These are phyloP conservation scores for Druon quercuslanigerum DNA, from an alignment of 1,140 invertebrate genomes.

Conservation along the genomic window DNA sequence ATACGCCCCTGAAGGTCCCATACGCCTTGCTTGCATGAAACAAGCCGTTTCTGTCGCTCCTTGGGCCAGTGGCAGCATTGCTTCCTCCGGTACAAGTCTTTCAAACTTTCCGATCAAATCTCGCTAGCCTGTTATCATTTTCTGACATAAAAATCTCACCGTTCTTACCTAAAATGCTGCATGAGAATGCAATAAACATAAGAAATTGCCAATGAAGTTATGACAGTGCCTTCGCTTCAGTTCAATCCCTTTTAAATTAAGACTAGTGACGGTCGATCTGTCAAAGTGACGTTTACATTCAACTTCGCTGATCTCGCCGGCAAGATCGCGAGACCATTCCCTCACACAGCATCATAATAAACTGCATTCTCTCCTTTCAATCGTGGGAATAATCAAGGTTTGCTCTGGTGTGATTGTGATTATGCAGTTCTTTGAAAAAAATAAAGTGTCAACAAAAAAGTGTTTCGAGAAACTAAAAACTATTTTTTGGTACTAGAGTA, in stretches of 20 bases:
- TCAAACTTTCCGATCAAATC: constrained; percentile 54
- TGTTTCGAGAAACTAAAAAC: too few relatives aligned
- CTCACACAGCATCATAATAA: background rate
- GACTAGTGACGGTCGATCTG: background rate
- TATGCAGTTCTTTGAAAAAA: too few relatives aligned
- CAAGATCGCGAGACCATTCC: background rate
- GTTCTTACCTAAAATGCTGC: background rate
- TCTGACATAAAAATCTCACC: background rate
- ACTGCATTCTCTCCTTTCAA: background rate
- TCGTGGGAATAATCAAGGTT: background rate
- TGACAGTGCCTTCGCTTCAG: background rate
- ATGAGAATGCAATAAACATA: background rate
- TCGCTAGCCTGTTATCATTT: constrained; percentile 2
- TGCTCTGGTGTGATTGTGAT: too few relatives aligned
- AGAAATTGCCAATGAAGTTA: background rate
- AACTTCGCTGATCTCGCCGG: background rate
- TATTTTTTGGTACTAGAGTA: too few relatives aligned
- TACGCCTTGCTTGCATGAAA: constrained; percentile 62
- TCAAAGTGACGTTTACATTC: constrained; percentile 15
- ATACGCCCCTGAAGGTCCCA: constrained; percentile 69
- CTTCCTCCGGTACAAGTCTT: constrained; percentile 61
- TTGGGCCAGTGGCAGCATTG: constrained; percentile 69
- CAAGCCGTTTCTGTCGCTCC: constrained; percentile 62
- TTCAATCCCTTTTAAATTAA: background rate
- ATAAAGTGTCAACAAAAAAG: too few relatives aligned